Evolutionary conservation across 2,888 invertebrate species (phyloP).

Genomic region (Arrhopalites spinosus): DNA sequence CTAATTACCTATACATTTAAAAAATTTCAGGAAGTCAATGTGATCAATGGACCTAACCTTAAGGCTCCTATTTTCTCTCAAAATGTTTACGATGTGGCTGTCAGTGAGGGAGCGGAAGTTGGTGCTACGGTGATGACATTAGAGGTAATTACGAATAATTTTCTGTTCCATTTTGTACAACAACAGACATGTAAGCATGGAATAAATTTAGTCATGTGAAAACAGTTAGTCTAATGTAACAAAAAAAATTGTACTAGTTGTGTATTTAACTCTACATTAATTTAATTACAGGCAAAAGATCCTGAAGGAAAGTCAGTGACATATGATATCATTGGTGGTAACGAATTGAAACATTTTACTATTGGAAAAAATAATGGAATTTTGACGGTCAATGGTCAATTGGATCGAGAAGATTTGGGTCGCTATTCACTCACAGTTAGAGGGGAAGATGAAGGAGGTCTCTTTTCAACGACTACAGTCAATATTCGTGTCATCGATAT

Average conservation of each 20-base stretch:
- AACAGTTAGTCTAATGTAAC: neutral
- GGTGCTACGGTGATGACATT: slow-evolving; percentile 57
- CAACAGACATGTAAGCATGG: too few relatives aligned
- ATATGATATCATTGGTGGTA: slow-evolving; percentile 85
- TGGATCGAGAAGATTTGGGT: slow-evolving; percentile 87
- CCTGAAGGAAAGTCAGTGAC: slow-evolving; percentile 68
- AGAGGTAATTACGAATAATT: slow-evolving; percentile 47
- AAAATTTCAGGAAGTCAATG: slow-evolving; percentile 75
- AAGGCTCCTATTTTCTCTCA: slow-evolving; percentile 79
- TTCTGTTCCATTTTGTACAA: too few relatives aligned
- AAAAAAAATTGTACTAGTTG: neutral
- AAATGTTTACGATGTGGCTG: slow-evolving; percentile 81
- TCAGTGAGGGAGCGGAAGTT: slow-evolving; percentile 86
- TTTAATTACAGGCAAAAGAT: slow-evolving; percentile 47
- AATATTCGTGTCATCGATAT: slow-evolving; percentile 89
- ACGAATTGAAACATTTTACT: slow-evolving; percentile 84
- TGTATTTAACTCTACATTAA: neutral
- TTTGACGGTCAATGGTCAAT: slow-evolving; percentile 79
- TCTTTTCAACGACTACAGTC: slow-evolving; percentile 80
- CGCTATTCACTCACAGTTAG: slow-evolving; percentile 79
- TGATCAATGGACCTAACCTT: slow-evolving; percentile 81
- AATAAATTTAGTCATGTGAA: slow-evolving; percentile 20
- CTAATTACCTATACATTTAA: too few relatives aligned
- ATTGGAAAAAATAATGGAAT: slow-evolving; percentile 87
- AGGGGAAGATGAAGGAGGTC: slow-evolving; percentile 83